Conservation (phyloP, 2,113 vertebrate genomes). For the Perca schrenkii region DNA sequence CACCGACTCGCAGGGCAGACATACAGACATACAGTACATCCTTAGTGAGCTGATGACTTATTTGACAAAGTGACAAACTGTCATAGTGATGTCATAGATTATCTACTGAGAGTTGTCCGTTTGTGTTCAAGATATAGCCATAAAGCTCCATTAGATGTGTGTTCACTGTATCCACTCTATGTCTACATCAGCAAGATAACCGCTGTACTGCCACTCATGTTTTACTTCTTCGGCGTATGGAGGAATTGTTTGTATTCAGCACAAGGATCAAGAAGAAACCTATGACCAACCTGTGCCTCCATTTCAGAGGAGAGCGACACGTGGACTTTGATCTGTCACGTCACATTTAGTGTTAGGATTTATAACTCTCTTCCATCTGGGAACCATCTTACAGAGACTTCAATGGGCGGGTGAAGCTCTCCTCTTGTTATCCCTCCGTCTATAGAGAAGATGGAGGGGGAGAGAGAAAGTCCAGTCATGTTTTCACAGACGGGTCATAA, state of each 20-base stretch:
- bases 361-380: conserved; percentile 76
- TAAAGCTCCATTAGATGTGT: background rate
- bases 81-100: background rate
- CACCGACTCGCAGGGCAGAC: background rate
- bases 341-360: conserved; percentile 62
- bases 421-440: conserved; percentile 41
- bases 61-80: conserved; percentile 8
- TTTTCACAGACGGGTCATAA: conserved; percentile 75
- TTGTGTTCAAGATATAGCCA: background rate
- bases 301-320: conserved; percentile 8
- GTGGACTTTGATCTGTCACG: conserved; percentile 64
- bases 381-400: conserved; percentile 71
- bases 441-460: conserved; percentile 14
- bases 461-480: conserved; percentile 62
- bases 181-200: background rate
- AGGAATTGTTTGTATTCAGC: conserved; percentile 6
- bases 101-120: conserved; percentile 5
- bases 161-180: background rate
- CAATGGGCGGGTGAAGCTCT: conserved; percentile 33
- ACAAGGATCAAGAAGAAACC: conserved; percentile 29
- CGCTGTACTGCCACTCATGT: background rate
- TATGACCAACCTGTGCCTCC: conserved; percentile 26
- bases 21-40: background rate
- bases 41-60: background rate
- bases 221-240: background rate